A percentile compares a stretch with the other conserved stretches of the same genome.
Evolutionary conservation across 2,888 invertebrate species (phyloP).

Genomic region (Brachypalpus laphriformis): DNA sequence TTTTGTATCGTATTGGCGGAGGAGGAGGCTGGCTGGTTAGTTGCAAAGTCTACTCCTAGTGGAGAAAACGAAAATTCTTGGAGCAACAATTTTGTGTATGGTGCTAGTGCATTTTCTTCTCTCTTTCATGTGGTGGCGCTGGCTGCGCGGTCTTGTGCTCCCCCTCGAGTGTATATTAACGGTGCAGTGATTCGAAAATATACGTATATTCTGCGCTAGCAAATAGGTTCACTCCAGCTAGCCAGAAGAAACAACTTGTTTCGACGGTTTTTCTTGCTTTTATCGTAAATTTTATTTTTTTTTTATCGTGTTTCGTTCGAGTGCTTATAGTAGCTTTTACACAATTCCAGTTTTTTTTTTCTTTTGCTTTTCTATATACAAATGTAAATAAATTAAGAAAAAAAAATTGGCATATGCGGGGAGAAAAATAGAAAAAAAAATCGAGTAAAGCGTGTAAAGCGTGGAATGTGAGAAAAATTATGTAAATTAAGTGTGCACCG

Average conservation of each 20-base stretch:
- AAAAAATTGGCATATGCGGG: conserved; percentile 43
- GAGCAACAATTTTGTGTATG: conserved; percentile 41
- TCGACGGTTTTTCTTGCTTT: conserved; percentile 34
- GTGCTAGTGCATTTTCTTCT: conserved; percentile 63
- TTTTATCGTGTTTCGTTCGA: conserved; percentile 66
- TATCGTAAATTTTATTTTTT: conserved; percentile 5
- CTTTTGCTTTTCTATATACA: conserved; percentile 28
- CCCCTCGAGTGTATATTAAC: conserved; percentile 67
- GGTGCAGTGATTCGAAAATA: conserved; percentile 71
- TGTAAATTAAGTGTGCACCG: conserved; percentile 71
- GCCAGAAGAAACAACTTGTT: conserved; percentile 70
- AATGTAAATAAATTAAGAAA: conserved; percentile 54
- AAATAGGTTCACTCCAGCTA: conserved; percentile 45
- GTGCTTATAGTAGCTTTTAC: conserved; percentile 56
- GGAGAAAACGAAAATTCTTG: conserved; percentile 64
- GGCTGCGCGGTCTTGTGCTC: conserved; percentile 27
- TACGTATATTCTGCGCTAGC: conserved; percentile 58
- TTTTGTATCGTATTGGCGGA: conserved; percentile 37
- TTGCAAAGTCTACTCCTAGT: conserved; percentile 38
- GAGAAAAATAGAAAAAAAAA: conserved; percentile 11
- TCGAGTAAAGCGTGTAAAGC: conserved; percentile 27
- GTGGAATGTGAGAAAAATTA: conserved; percentile 72
- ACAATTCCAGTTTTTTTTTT: conserved; percentile 62
- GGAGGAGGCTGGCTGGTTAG: conserved; percentile 20
- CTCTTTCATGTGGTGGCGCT: conserved; percentile 54